Percentiles rank a stretch among this genome's conserved stretches.
These are phyloP conservation scores for Megalops cyprinoides DNA, from an alignment of 2,797 vertebrate genomes.

Conservation along the genomic window DNA sequence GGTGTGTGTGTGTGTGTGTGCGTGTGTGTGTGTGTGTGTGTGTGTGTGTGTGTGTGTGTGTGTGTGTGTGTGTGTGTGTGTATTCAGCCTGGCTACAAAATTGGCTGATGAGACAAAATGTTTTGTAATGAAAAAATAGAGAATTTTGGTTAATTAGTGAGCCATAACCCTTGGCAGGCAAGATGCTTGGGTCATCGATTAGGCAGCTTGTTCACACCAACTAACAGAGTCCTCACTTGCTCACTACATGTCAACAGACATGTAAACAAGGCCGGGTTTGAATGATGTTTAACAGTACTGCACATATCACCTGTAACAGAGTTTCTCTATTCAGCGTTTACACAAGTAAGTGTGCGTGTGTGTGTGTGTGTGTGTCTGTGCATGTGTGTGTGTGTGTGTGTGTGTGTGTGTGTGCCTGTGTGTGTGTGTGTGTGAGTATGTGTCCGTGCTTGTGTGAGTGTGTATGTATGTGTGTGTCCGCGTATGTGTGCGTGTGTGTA, in stretches of 20 bases:
- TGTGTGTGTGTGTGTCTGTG: background rate
- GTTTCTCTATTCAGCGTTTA: background rate
- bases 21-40: no score
- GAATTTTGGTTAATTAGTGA: slow-evolving; percentile 56
- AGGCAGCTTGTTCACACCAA: slow-evolving; percentile 46
- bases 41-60: no score
- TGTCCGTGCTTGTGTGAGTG: no score
- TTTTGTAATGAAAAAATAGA: slow-evolving; percentile 38
- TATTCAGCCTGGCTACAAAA: no score
- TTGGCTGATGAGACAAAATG: no score
- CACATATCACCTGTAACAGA: background rate
- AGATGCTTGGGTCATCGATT: slow-evolving; percentile 54
- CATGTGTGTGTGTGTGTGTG: background rate
- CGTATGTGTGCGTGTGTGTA: background rate
- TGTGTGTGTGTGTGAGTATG: background rate
- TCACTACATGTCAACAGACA: slow-evolving; percentile 33
- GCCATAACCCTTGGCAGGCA: slow-evolving; percentile 53
- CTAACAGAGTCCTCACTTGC: slow-evolving; percentile 48
- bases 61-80: no score
- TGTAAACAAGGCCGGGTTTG: slow-evolving; percentile 22
- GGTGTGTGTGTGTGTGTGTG: no score
- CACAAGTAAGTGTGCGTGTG: background rate
- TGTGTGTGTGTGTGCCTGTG: background rate
- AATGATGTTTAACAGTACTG: background rate
- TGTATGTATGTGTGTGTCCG: background rate